Conservation (phyloP, 2,113 vertebrate genomes). For the Atractosteus spatula region DNA sequence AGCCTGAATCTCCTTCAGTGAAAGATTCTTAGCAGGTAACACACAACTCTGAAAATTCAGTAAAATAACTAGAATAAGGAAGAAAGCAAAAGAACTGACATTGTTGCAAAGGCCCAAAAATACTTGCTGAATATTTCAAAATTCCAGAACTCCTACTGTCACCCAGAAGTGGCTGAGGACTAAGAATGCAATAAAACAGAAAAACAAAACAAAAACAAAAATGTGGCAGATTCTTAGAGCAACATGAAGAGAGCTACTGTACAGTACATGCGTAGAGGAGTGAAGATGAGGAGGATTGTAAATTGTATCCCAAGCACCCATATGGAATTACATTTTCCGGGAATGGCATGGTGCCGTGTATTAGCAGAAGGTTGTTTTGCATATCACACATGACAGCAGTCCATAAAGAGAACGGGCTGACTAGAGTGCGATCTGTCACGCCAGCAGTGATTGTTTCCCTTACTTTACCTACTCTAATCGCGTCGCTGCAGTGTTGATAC, state of each 20-base stretch:
- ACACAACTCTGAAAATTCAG: too few species aligned
- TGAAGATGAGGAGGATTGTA: constrained; percentile 43
- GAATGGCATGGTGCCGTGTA: constrained; percentile 47
- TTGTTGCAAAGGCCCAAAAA: too few species aligned
- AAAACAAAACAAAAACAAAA: not conserved
- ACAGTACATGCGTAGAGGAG: constrained; percentile 36
- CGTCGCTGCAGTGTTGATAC: constrained; percentile 64
- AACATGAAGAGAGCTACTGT: constrained; percentile 48
- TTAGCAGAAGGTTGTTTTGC: constrained; percentile 59
- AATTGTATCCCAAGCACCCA: constrained; percentile 61
- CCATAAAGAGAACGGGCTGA: constrained; percentile 47
- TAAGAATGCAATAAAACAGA: not conserved
- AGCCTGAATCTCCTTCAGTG: too few species aligned
- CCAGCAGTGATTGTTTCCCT: constrained; percentile 48
- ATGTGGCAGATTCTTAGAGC: not conserved
- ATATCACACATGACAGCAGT: constrained; percentile 68
- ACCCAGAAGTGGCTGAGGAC: too few species aligned
- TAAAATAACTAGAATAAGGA: too few species aligned
- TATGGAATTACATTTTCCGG: constrained; percentile 73
- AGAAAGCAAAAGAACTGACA: too few species aligned
- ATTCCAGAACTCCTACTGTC: too few species aligned
- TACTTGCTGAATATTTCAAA: too few species aligned
- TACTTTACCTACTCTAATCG: constrained; percentile 61
- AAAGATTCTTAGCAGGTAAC: too few species aligned
- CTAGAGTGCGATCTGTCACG: constrained; percentile 54